phyloP scores from a whole-genome alignment of 2,888 invertebrate species.

The Spialia ferax region DNA sequence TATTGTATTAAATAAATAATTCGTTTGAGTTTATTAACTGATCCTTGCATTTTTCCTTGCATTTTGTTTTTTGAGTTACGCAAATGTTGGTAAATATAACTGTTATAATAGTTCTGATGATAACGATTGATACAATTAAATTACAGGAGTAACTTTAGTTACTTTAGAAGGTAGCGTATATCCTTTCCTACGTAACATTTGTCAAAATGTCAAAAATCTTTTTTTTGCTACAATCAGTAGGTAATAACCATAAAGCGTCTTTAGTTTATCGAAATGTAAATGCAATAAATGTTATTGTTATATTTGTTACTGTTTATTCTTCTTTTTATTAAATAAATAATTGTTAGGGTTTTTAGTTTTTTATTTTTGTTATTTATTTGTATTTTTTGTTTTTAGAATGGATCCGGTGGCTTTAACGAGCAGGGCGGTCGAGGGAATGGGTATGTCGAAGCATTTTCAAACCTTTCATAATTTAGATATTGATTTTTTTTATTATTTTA shows the following conservation, averaged over 20 bases:
- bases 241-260: not conserved
- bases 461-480: not conserved
- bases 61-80: too few relatives aligned
- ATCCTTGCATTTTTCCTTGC: too few relatives aligned
- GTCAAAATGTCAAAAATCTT: too few relatives aligned
- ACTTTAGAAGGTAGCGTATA: too few relatives aligned
- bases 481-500: not conserved
- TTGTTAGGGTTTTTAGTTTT: conserved; percentile 66
- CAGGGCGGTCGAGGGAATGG: conserved; percentile 93
- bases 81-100: too few relatives aligned
- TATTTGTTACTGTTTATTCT: conserved; percentile 50
- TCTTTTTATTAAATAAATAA: conserved; percentile 57
- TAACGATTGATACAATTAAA: too few relatives aligned
- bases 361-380: conserved; percentile 67
- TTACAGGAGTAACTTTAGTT: too few relatives aligned
- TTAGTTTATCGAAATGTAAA: conserved; percentile 40
- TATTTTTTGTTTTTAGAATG: conserved; percentile 93
- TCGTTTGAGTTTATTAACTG: too few relatives aligned
- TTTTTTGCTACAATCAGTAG: not conserved
- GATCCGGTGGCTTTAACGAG: conserved; percentile 92
- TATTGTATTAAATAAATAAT: too few relatives aligned
- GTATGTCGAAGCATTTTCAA: conserved; percentile 81
- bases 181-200: too few relatives aligned
- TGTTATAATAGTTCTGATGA: too few relatives aligned
- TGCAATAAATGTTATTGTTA: conserved; percentile 47